Base-by-base conservation (phyloP, 2,797 vertebrate genomes). In the Ctenopoma kingsleyae region DNA sequence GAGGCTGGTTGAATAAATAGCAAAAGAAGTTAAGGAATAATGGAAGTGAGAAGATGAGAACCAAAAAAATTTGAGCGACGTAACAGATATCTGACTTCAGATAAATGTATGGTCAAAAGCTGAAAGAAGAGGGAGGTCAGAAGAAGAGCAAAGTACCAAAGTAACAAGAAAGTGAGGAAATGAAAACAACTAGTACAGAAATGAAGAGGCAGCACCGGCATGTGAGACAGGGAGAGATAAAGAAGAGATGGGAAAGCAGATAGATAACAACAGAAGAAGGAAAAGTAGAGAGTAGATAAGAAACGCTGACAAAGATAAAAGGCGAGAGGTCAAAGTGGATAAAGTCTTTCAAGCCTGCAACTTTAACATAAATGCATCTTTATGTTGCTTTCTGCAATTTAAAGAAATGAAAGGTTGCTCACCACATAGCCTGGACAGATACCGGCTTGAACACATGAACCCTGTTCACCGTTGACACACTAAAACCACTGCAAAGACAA, bases 361-460 rank as follows among this genome's bases (percentile, higher is more conserved):
- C 6, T 8, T 17, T 25, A 40, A 74, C 23, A 19, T 32, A 3
- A 15, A 53, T 27, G 41, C 13, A 51, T 32, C 65, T 58, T 70
- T 0, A 53, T 5, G 8, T 3, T 12, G 38, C n/a, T 62, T 63
- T 59, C 9, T 27, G 32, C 36, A 9, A 9, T 8, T 32, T 22
- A 30, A 25, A 36, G 19, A 49, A 43, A 47, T 1, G 47, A 56
- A 56, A 41, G 35, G 25, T 25, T 49, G 32, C 97, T 96, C 82
- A 99, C 98, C 98, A 99, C 97, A 99, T 99, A 64, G 98, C 98
- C 87, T 99, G 98, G 17, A 99, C 98, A 1, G 98, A 99, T 19
- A 99, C 98, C 0, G 98, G 98, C 90, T 99, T 99, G 93, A 99
- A 99, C 78, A 99, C 95, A 74, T 99, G 98, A 84, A 99, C 94